Conservation (phyloP, 2,888 invertebrate genomes). For the Lithophane ornitopus region DNA sequence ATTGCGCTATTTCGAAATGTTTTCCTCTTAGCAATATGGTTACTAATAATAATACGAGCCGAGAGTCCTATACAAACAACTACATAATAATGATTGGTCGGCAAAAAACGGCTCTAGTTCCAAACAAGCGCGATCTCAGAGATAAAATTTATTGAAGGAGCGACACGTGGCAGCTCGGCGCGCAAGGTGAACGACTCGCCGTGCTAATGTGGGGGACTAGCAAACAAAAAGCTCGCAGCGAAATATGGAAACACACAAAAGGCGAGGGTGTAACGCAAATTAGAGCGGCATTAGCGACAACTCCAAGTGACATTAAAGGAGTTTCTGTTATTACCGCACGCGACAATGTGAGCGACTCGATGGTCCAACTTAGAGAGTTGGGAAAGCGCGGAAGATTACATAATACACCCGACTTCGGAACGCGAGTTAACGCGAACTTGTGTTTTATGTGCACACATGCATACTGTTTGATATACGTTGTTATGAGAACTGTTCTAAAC, state of each 20-base stretch:
- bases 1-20: conserved; percentile 86
- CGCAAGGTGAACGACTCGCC: conserved; percentile 81
- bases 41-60: conserved; percentile 77
- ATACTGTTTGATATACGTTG: conserved; percentile 72
- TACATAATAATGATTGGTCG: conserved; percentile 73
- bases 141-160: conserved; percentile 70
- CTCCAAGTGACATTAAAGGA: conserved; percentile 78
- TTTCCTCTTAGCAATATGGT: conserved; percentile 83
- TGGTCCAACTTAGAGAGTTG: conserved; percentile 75
- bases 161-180: conserved; percentile 75
- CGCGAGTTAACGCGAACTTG: conserved; percentile 75
- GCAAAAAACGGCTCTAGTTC: conserved; percentile 69
- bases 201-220: conserved; percentile 71
- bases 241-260: conserved; percentile 71
- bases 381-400: conserved; percentile 78
- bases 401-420: conserved; percentile 74
- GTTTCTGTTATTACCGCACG: conserved; percentile 78
- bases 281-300: conserved; percentile 77
- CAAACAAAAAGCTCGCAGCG: conserved; percentile 72
- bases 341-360: conserved; percentile 74
- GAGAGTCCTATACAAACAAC: conserved; percentile 70
- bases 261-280: conserved; percentile 75
- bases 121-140: conserved; percentile 65
- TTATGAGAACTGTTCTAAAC: conserved; percentile 76
- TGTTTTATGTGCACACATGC: conserved; percentile 76